Conservation (phyloP, 2,113 vertebrate species). For the Lamprologus ornatipinnis region DNA sequence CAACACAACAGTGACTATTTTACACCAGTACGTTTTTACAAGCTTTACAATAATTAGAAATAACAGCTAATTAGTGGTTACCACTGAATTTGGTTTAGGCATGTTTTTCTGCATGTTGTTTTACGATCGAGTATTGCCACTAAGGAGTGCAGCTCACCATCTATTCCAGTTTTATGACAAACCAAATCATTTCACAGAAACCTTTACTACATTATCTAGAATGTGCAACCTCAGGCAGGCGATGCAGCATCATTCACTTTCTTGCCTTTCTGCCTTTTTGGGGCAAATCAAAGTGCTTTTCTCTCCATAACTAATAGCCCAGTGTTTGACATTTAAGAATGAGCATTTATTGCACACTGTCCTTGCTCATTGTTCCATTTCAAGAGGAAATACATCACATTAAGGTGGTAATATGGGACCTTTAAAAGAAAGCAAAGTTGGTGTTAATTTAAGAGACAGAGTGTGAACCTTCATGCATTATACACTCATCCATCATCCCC, state of each 20-base stretch:
- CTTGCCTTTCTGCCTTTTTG: background rate
- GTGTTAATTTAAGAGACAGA: background rate
- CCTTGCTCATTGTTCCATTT: background rate
- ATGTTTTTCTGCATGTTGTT: background rate
- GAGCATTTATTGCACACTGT: background rate
- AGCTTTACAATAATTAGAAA: background rate
- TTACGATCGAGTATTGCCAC: fast-evolving
- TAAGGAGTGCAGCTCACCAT: background rate
- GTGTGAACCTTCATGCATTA: background rate
- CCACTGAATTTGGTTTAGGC: background rate
- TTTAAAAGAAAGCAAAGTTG: background rate
- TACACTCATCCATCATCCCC: background rate
- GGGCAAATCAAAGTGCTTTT: background rate
- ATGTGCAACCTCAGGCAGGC: background rate
- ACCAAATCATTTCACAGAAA: fast-evolving
- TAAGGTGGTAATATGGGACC: background rate
- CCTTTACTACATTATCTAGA: background rate
- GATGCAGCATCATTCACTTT: background rate
- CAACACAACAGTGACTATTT: background rate
- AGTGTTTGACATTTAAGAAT: background rate
- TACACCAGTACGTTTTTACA: fast-evolving
- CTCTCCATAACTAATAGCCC: background rate
- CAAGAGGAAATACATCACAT: background rate
- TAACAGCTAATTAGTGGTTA: background rate
- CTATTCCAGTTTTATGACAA: background rate